Evolutionary conservation across 2,888 invertebrate species (phyloP), one percentile per base, ranked within the genome.

Genomic region (Celastrina argiolus): DNA sequence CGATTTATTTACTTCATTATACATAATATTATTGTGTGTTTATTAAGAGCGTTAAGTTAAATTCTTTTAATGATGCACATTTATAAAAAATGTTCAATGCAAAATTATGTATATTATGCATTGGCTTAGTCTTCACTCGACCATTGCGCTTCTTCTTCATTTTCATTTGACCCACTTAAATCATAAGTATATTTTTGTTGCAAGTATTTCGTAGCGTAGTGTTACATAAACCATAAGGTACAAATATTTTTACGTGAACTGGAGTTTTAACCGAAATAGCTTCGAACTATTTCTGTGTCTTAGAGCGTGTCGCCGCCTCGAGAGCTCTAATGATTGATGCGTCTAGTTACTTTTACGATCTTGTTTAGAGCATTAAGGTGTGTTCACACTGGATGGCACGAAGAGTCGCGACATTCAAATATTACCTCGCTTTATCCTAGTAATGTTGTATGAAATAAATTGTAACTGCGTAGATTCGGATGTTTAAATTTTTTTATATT

Each of bases 181-280:
- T 36, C 36, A 36, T 2, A 51, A 51, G 22, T 51, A 26, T 51
- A 14, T 51, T 51, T 51, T 4, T 51, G 51, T 12, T 1, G 10
- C 22, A 26, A 61, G 63, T 56, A 58, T 58, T 28, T 31, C 34
- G 4, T 31, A 34, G 2, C n/a, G 16, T 34, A 59, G 12, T 31
- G 22, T 39, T 26, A 65, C 51, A 56, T 18, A 56, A 28, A 65
- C 45, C 34, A 34, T 36, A n/a, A 41, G 28, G 63, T 41, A 39
- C 63, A 63, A 39, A 63, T 36, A 51, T 51, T 51, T 51, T 51
- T 51, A 51, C 51, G 51, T 51, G 22, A 51, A 51, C 22, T 71
- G 69, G 72, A 74, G 72, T 75, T 73, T 72, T 67, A 74, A 82
- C 87, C 68, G 76, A 89, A 89, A 89, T 89, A 89, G 77, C 39